phyloP scores from a whole-genome alignment of 1,140 invertebrate species.

The Eulimnadia texana region DNA sequence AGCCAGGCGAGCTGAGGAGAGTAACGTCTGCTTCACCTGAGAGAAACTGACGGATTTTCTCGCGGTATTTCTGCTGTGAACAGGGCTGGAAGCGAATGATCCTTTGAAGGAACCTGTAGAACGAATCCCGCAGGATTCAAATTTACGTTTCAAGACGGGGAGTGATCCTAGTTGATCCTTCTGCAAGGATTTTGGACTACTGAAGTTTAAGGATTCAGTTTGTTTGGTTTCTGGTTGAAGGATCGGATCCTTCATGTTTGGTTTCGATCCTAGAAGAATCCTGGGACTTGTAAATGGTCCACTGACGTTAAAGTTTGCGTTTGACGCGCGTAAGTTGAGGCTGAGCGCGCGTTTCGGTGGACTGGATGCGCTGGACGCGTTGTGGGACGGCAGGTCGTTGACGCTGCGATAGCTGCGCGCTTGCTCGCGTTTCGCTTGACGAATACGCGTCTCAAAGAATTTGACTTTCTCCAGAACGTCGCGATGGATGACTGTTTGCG shows the following conservation, averaged over 20 bases:
- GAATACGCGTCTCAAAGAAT: constrained; percentile 47
- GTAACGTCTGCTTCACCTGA: constrained; percentile 9
- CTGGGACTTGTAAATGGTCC: neutral
- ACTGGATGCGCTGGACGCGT: neutral
- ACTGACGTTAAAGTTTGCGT: neutral
- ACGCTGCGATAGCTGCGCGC: constrained; percentile 6
- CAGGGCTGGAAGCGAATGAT: neutral
- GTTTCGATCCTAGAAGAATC: neutral
- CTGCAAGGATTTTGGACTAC: no score
- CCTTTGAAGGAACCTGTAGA: no score
- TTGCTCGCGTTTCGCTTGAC: neutral
- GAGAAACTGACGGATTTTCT: constrained; percentile 1
- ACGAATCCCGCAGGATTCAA: no score
- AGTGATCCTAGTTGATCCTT: no score
- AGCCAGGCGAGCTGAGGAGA: constrained; percentile 11
- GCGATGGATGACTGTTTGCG: constrained; percentile 29
- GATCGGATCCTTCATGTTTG: no score
- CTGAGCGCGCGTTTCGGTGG: neutral
- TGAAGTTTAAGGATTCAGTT: no score
- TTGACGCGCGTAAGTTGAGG: neutral
- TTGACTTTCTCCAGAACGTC: constrained; percentile 56
- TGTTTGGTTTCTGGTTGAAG: no score
- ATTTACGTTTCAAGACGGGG: no score
- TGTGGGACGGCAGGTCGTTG: neutral
- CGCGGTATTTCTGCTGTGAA: neutral